Evolutionary conservation across 2,113 vertebrate species (phyloP).

Genomic region (Chelonoidis abingdonii): DNA sequence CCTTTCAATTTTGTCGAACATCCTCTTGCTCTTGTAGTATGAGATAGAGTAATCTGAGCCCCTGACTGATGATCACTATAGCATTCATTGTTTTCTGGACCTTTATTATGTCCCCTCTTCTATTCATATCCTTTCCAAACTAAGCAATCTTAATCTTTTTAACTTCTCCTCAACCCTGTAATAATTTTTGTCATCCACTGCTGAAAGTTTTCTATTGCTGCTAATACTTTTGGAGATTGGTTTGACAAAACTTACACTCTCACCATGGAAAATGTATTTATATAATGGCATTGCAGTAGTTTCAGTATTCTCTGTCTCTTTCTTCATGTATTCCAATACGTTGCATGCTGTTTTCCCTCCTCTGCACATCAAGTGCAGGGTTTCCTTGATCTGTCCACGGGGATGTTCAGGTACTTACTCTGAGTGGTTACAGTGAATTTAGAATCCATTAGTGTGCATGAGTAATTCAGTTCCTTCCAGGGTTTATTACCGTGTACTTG

Average conservation of each 20-base stretch:
- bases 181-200: neutral
- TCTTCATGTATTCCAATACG: neutral
- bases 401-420: neutral
- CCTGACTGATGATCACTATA: neutral
- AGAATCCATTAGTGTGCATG: conserved; percentile 21
- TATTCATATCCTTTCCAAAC: neutral
- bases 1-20: neutral
- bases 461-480: conserved; percentile 41
- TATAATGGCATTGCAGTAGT: fast-evolving
- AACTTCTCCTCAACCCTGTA: neutral
- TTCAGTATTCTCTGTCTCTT: conserved; percentile 17
- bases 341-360: neutral
- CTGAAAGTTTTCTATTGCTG: neutral
- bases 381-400: neutral
- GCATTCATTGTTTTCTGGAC: neutral
- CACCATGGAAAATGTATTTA: fast-evolving
- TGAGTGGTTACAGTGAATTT: neutral
- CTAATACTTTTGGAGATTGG: neutral
- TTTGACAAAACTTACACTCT: neutral
- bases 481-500: conserved; percentile 37
- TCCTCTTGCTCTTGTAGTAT: neutral
- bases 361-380: fast-evolving
- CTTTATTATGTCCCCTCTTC: neutral
- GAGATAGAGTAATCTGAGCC: neutral
- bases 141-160: neutral